phyloP scores from a whole-genome alignment of 64 coral and sea anemone genomes.

The Stylophora pistillata region DNA sequence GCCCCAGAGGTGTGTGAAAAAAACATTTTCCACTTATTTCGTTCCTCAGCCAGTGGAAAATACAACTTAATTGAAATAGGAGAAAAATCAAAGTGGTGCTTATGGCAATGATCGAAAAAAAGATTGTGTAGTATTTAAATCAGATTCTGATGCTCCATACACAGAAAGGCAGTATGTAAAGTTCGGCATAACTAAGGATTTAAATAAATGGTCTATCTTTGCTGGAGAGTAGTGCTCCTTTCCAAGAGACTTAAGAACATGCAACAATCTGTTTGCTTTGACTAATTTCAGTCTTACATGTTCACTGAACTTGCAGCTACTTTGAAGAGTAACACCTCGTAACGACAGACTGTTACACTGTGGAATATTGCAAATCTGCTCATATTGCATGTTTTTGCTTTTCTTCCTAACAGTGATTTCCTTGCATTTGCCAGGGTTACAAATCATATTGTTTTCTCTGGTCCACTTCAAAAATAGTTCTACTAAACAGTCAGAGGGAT shows the following conservation, averaged over 20 bases:
- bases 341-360: neutral
- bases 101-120: too few relatives aligned
- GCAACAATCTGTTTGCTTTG: slow-evolving; percentile 22
- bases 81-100: too few relatives aligned
- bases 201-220: slow-evolving; percentile 21
- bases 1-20: too few relatives aligned
- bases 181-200: neutral
- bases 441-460: slow-evolving; percentile 36
- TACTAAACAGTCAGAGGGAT: slow-evolving; percentile 29
- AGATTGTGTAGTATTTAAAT: too few relatives aligned
- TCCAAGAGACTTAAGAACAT: slow-evolving; percentile 35
- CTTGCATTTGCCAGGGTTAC: neutral
- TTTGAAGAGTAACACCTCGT: too few relatives aligned
- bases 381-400: neutral
- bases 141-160: too few relatives aligned
- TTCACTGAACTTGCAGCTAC: slow-evolving; percentile 4
- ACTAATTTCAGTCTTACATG: slow-evolving; percentile 3
- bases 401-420: slow-evolving; percentile 18
- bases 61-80: too few relatives aligned
- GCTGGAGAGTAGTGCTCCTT: slow-evolving; percentile 20
- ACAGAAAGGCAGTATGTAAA: too few relatives aligned
- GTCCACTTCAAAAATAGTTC: slow-evolving; percentile 12
- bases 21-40: too few relatives aligned
- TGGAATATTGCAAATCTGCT: neutral
- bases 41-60: too few relatives aligned